phyloP scores from a whole-genome alignment of 2,113 vertebrate genomes.

The Danio rerio region GRCz12tu NC_133188.1:41534501-41535000 shows the following conservation, averaged over 20 bases:
- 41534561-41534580: slow-evolving; percentile 44
- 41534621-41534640: slow-evolving; percentile 45
- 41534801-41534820: background rate
- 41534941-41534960: no score
- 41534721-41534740: slow-evolving; percentile 45
- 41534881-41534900: background rate
- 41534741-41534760: slow-evolving; percentile 3
- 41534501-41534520: background rate
- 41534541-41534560: background rate
- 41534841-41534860: background rate
- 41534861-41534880: background rate
- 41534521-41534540: background rate
- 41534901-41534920: slow-evolving; percentile 8
- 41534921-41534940: background rate
- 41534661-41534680: slow-evolving; percentile 29
- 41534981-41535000: no score
- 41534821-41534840: slow-evolving; percentile 6
- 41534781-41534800: slow-evolving; percentile 34
- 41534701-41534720: slow-evolving; percentile 42
- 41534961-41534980: no score
- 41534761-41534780: slow-evolving; percentile 39
- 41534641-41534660: slow-evolving; percentile 53
- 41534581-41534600: background rate
- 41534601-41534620: slow-evolving; percentile 47
- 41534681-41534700: slow-evolving; percentile 30